Evolutionary conservation across 2,113 vertebrate species (phyloP), one percentile per base, ranked within the genome.

Genomic region (Tichodroma muraria): DNA sequence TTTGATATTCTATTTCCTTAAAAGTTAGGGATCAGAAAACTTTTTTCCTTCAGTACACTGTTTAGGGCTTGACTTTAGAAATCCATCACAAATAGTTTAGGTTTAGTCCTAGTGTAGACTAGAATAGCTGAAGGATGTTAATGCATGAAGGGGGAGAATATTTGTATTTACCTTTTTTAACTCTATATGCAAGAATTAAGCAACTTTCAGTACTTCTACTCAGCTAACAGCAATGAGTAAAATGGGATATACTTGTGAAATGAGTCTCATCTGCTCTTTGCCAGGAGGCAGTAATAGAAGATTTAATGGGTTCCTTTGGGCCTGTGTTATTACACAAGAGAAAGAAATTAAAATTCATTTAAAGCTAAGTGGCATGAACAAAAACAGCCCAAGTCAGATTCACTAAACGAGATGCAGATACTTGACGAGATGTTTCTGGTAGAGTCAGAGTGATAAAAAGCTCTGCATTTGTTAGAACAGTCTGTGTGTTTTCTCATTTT

Each of bases 321-420:
- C 64, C 88, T 22, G 8, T 88, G 87, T 64, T 77, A 77, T 95
- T 92, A 94, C 93, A 96, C 80, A 83, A 73, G 93, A 91, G 94
- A 79, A 89, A 87, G 77, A 92, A 91, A 89, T 85, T 89, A 95
- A 93, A 89, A 89, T 94, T 94, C 40, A 85, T 93, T 96, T 94
- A 94, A 94, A 93, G 84, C 89, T 92, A 92, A 92, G 78, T 80
- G 56, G 70, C 73, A 85, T 44, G 95, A 93, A 81, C 37, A 33
- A 81, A 94, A 76, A 0, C 57, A 91, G 37, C 13, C 21, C 25
- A 37, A 87, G 79, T 82, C 53, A 89, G 57, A 82, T 79, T 89
- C 66, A 47, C 27, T 82, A 88, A 81, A 76, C 0, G 1, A 82
- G 59, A 27, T 85, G 30, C 59, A 88, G 59, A 87, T 92, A 76